A percentile compares a stretch with the other conserved stretches of the same genome.
phyloP scores from a whole-genome alignment of 1,140 invertebrate genomes.

The Meloidogyne exigua region DNA sequence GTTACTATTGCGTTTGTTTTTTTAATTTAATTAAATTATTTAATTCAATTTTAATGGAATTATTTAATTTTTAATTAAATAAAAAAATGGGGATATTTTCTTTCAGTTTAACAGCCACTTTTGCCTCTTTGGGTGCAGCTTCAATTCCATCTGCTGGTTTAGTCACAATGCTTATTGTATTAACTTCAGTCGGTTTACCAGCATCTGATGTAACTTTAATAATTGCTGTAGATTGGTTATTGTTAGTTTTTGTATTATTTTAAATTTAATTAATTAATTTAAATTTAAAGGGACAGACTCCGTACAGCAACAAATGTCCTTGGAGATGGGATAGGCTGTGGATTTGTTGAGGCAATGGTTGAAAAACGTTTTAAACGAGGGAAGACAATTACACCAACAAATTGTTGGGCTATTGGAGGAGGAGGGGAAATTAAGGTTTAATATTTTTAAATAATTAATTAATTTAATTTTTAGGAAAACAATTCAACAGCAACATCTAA shows the following conservation, averaged over 20 bases:
- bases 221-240: constrained; percentile 90
- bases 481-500: not conserved
- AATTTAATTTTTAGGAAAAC: no score
- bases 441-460: no score
- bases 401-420: constrained; percentile 1
- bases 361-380: constrained; percentile 49
- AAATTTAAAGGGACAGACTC: constrained; percentile 79
- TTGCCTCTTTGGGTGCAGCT: constrained; percentile 92
- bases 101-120: constrained; percentile 82
- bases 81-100: no score
- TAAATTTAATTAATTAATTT: not conserved
- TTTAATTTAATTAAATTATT: no score
- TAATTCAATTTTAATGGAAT: no score
- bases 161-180: constrained; percentile 95
- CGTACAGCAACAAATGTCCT: constrained; percentile 92
- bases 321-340: constrained; percentile 87
- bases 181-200: constrained; percentile 87
- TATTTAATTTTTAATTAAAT: no score
- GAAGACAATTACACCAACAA: not conserved
- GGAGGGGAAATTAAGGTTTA: not conserved
- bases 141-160: constrained; percentile 86
- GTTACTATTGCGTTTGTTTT: constrained; percentile 79
- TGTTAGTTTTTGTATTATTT: constrained; percentile 73
- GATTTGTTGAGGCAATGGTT: constrained; percentile 74
- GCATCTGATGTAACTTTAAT: constrained; percentile 86